phyloP scores from a whole-genome alignment of 2,797 vertebrate species.

The Galagoides demidoff region DNA sequence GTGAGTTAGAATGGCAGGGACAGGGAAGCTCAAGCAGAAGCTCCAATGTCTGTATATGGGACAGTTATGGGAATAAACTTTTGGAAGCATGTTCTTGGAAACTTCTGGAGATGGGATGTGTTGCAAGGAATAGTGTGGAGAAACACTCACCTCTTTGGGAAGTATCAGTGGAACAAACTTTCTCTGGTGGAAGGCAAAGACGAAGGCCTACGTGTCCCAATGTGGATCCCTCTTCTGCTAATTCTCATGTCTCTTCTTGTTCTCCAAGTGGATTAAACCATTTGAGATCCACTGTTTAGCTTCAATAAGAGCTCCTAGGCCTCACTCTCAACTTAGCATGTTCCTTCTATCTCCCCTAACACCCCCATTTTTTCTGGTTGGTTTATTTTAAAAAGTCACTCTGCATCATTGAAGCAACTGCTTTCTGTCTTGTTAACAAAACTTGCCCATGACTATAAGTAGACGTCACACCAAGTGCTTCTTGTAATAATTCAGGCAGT shows the following conservation, averaged over 20 bases:
- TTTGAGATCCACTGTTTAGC: not conserved
- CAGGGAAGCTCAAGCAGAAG: not conserved
- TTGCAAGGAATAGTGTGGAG: not conserved
- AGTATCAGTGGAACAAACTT: not conserved
- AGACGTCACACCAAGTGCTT: not conserved
- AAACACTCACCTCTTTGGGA: not conserved
- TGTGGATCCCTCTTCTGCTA: not conserved
- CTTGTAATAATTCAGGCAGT: not conserved
- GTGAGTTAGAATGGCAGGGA: not conserved
- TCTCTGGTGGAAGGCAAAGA: not conserved
- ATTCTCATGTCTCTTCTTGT: not conserved
- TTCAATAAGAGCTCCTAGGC: not conserved
- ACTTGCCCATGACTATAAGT: not conserved
- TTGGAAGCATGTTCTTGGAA: not conserved
- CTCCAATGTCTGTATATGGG: not conserved
- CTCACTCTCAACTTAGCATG: not conserved
- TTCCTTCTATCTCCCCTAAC: not conserved
- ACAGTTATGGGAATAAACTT: not conserved
- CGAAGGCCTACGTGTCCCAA: not conserved
- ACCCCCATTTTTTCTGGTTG: not conserved
- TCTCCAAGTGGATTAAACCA: not conserved
- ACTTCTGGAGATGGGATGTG: not conserved
- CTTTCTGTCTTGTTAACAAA: not conserved
- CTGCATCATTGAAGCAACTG: not conserved
- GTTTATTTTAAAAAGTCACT: constrained; percentile 11